These are phyloP conservation scores for Campopleginae sp. DNA, from an alignment of 2,888 invertebrate genomes.

Conservation along the genomic window DNA sequence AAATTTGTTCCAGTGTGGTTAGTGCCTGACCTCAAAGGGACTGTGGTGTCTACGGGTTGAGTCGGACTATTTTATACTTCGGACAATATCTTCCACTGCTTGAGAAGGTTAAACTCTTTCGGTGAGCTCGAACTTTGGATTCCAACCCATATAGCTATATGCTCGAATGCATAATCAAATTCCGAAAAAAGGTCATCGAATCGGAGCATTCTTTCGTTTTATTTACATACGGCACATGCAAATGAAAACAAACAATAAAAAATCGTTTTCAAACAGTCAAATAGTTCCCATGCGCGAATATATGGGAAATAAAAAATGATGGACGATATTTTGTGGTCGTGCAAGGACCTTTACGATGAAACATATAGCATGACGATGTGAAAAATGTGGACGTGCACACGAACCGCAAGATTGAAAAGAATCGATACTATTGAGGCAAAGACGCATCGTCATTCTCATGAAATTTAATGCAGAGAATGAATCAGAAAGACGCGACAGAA, in stretches of 20 bases:
- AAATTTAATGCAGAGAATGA: conserved; percentile 31
- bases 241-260: not conserved
- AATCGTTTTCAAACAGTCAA: not conserved
- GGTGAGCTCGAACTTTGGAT: not conserved
- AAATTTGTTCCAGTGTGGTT: too few species aligned
- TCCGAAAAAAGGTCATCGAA: not conserved
- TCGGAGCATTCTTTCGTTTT: not conserved
- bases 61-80: too few species aligned
- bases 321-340: not conserved
- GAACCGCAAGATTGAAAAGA: conserved; percentile 29
- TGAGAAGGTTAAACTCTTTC: not conserved
- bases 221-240: not conserved
- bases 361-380: conserved; percentile 25
- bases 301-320: not conserved
- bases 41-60: too few species aligned
- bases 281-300: not conserved
- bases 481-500: conserved; percentile 29
- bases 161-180: not conserved
- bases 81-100: not conserved
- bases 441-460: conserved; percentile 50
- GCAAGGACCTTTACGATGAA: conserved; percentile 31
- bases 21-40: too few species aligned
- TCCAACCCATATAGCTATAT: not conserved
- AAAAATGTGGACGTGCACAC: conserved; percentile 17
- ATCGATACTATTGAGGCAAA: conserved; percentile 38